Evolutionary conservation across 2,113 vertebrate genomes (phyloP).

Genomic region (Thinocorus orbignyianus): DNA sequence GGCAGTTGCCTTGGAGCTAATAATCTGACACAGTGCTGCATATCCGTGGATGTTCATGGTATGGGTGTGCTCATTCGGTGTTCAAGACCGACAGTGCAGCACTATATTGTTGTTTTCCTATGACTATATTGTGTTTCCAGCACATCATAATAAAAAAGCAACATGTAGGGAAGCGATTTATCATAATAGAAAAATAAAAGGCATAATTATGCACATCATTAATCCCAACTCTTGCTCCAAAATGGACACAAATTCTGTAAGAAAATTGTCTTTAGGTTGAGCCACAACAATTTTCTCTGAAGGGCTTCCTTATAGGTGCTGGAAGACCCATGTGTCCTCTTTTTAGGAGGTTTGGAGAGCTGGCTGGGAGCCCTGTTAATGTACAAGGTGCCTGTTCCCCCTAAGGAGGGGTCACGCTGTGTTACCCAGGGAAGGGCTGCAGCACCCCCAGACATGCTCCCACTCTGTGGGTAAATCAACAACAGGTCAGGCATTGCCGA

Average conservation of each 20-base stretch:
- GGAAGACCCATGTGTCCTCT: not conserved
- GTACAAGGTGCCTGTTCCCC: not conserved
- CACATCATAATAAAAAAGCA: not conserved
- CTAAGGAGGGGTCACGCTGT: too few species aligned
- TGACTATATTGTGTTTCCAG: not conserved
- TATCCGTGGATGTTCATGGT: not conserved
- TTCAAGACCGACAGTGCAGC: not conserved
- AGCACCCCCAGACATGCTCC: not conserved
- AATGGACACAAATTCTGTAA: not conserved
- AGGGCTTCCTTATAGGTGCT: not conserved
- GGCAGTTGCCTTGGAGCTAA: not conserved
- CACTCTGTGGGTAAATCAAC: not conserved
- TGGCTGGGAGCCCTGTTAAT: not conserved
- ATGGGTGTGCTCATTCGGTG: not conserved
- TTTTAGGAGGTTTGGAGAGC: not conserved
- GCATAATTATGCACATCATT: constrained; percentile 7
- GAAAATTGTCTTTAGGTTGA: not conserved
- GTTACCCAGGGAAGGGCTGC: not conserved
- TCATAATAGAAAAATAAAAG: not conserved
- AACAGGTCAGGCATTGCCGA: not conserved
- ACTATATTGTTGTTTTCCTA: not conserved
- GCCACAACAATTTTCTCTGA: rapidly evolving
- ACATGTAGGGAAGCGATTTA: not conserved
- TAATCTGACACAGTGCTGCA: not conserved
- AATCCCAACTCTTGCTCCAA: not conserved